Evolutionary conservation across 2,888 invertebrate species (phyloP).

Genomic region (Shargacucullia verbasci): DNA sequence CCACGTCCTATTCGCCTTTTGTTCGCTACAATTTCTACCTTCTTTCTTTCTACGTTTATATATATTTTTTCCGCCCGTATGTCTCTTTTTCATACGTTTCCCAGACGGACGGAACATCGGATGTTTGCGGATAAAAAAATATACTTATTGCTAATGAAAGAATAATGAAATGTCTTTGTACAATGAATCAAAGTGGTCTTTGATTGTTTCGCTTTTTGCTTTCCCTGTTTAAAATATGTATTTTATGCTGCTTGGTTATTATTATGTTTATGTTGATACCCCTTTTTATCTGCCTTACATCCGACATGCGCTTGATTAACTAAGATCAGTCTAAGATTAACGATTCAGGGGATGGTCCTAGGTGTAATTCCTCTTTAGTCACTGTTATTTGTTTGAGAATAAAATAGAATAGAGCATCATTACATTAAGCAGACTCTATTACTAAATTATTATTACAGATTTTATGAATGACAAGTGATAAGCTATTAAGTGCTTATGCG

Average conservation of each 20-base stretch:
- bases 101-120: slow-evolving; percentile 42
- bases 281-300: slow-evolving; percentile 11
- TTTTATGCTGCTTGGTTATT: not conserved
- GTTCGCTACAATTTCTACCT: slow-evolving; percentile 79
- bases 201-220: slow-evolving; percentile 23
- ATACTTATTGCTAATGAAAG: slow-evolving; percentile 62
- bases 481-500: too few relatives aligned
- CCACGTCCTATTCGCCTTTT: slow-evolving; percentile 83
- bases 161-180: slow-evolving; percentile 58
- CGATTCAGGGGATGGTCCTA: too few relatives aligned
- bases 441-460: too few relatives aligned
- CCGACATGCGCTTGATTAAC: too few relatives aligned
- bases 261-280: slow-evolving; percentile 1
- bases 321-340: too few relatives aligned
- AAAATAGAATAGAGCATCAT: too few relatives aligned
- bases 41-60: slow-evolving; percentile 70
- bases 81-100: slow-evolving; percentile 59
- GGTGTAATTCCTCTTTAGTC: too few relatives aligned
- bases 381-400: too few relatives aligned
- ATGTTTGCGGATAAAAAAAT: slow-evolving; percentile 55
- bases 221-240: not conserved
- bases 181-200: slow-evolving; percentile 50
- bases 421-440: too few relatives aligned
- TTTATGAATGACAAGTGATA: too few relatives aligned
- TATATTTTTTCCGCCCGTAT: slow-evolving; percentile 66